A percentile compares a stretch with the other conserved stretches of the same genome.
phyloP scores from a whole-genome alignment of 2,888 invertebrate genomes.

The Erannis defoliaria region DNA sequence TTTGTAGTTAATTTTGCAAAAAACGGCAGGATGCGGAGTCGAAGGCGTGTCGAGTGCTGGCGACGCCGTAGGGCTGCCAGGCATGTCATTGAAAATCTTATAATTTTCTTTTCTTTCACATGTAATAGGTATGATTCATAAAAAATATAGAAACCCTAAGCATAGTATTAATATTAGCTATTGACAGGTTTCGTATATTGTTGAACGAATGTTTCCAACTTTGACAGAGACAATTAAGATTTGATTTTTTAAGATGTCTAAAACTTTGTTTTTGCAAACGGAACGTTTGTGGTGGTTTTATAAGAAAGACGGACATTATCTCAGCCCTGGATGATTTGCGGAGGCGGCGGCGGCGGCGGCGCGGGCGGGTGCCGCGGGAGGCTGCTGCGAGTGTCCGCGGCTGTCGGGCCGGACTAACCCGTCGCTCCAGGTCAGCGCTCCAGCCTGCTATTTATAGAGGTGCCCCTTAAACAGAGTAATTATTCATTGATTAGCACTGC shows the following conservation, averaged over 20 bases:
- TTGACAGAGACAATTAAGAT: no score
- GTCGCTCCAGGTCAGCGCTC: slow-evolving; percentile 87
- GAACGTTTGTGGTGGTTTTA: neutral
- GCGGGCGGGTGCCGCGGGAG: slow-evolving; percentile 58
- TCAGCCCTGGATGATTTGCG: slow-evolving; percentile 49
- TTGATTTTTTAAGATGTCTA: neutral
- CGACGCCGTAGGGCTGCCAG: slow-evolving; percentile 57
- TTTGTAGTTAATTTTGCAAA: slow-evolving; percentile 77
- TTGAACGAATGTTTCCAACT: neutral
- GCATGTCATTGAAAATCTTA: slow-evolving; percentile 19
- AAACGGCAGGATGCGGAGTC: slow-evolving; percentile 78
- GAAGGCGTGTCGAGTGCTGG: slow-evolving; percentile 76
- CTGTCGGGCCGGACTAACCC: slow-evolving; percentile 85
- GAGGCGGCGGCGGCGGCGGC: slow-evolving; percentile 46
- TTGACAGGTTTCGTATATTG: neutral
- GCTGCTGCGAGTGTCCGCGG: slow-evolving; percentile 80
- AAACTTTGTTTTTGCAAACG: neutral
- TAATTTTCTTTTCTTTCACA: neutral
- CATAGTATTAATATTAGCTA: neutral
- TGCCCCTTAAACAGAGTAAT: slow-evolving; percentile 87
- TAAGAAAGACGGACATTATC: slow-evolving; percentile 28
- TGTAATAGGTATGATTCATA: neutral
- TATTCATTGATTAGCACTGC: slow-evolving; percentile 87
- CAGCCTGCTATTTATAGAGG: slow-evolving; percentile 86
- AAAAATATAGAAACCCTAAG: neutral